phyloP scores from a whole-genome alignment of 35 echinoderm and acorn worm species.

The Apostichopus parvimensis region DNA sequence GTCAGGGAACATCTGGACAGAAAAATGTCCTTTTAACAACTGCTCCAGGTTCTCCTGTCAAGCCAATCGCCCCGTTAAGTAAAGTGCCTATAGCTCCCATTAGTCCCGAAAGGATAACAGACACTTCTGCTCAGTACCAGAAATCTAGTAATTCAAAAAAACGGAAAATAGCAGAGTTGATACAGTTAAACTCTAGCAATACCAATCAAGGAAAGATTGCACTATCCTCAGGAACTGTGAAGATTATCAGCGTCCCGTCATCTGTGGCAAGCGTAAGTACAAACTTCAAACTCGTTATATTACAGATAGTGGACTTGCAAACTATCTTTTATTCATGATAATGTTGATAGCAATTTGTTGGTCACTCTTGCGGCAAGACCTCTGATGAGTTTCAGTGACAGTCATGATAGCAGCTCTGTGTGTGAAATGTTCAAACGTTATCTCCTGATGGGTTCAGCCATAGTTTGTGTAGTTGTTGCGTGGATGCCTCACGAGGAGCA shows the following conservation, averaged over 20 bases:
- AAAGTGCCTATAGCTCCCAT: constrained; percentile 61
- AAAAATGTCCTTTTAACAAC: constrained; percentile 70
- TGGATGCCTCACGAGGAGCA: too few relatives aligned
- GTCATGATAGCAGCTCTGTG: too few relatives aligned
- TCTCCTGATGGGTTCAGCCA: too few relatives aligned
- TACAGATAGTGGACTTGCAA: too few relatives aligned
- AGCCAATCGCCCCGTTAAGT: constrained; percentile 63
- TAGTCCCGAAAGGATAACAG: constrained; percentile 60
- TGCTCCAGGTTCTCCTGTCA: constrained; percentile 56
- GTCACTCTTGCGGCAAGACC: too few relatives aligned
- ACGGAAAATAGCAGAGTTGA: constrained; percentile 41
- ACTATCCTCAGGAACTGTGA: constrained; percentile 38
- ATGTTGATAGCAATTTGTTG: too few relatives aligned
- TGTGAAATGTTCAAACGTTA: too few relatives aligned
- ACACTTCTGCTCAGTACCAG: constrained; percentile 28
- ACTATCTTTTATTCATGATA: too few relatives aligned
- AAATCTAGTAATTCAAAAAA: constrained; percentile 16
- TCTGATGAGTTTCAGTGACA: too few relatives aligned
- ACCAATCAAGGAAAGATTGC: constrained; percentile 40
- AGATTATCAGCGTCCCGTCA: constrained; percentile 39
- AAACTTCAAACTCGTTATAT: neutral
- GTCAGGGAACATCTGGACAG: constrained; percentile 62
- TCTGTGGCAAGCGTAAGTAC: constrained; percentile 15
- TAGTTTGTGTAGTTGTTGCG: too few relatives aligned
- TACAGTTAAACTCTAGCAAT: constrained; percentile 44